A percentile compares a stretch with the other conserved stretches of the same genome.
Evolutionary conservation across 2,797 vertebrate species (phyloP).

Genomic region (Luscinia megarhynchos): DNA sequence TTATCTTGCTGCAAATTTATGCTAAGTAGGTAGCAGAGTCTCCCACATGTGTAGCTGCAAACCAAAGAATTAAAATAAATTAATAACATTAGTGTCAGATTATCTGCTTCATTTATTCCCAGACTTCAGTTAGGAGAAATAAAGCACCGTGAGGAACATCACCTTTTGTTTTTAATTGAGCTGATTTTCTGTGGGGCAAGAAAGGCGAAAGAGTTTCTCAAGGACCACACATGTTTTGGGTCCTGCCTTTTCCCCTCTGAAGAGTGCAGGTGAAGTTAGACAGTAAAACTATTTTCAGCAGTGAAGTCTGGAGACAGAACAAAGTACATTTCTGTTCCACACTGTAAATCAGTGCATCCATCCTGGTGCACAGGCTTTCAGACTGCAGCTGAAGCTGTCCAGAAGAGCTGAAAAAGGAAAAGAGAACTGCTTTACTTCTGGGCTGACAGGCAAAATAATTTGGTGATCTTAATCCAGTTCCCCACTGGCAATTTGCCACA

Average conservation of each 20-base stretch:
- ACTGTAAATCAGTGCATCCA: not conserved
- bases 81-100: not conserved
- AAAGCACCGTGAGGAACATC: not conserved
- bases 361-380: not conserved
- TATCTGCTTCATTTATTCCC: not conserved
- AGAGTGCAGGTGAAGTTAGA: not conserved
- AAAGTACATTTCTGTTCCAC: not conserved
- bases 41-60: not conserved
- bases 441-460: not conserved
- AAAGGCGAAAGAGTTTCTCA: not conserved
- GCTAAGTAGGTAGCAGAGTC: not conserved
- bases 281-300: not conserved
- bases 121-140: not conserved
- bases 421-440: not conserved
- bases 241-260: not conserved
- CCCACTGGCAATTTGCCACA: not conserved
- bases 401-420: not conserved
- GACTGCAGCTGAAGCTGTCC: not conserved
- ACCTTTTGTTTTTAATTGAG: not conserved
- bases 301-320: not conserved
- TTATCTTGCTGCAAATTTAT: conserved; percentile 9
- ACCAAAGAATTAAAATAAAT: conserved; percentile 14
- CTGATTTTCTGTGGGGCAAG: not conserved
- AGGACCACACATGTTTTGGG: not conserved
- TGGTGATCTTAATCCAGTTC: not conserved